Percentiles rank a stretch among this genome's conserved stretches.
Evolutionary conservation across 2,888 invertebrate genomes (phyloP).

Genomic region (Oasisia sp.): DNA sequence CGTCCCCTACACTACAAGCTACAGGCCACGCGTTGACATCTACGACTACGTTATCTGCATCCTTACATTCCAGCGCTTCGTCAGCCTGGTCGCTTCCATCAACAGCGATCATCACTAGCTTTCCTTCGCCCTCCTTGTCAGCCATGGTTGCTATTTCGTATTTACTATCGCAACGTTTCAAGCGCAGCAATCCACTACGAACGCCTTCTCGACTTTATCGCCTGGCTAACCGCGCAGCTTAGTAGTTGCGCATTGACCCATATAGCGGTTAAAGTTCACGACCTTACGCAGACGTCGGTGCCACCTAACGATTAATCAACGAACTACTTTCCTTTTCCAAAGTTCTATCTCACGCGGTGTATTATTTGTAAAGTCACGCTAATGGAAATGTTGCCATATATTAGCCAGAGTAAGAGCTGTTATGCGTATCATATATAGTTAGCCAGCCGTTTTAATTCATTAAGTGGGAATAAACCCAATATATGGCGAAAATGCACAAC

Average conservation of each 20-base stretch:
- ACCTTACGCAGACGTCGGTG: not conserved
- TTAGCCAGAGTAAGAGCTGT: too few species aligned
- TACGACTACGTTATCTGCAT: not conserved
- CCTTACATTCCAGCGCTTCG: slow-evolving; percentile 20
- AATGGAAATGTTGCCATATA: too few species aligned
- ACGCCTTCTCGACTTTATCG: slow-evolving; percentile 4
- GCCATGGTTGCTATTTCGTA: not conserved
- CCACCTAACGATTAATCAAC: not conserved
- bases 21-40: not conserved
- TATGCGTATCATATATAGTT: too few species aligned
- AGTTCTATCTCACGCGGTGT: too few species aligned
- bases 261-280: not conserved
- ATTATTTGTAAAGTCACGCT: too few species aligned
- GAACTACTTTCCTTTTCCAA: too few species aligned
- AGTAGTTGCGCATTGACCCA: not conserved
- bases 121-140: not conserved
- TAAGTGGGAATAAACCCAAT: too few species aligned
- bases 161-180: not conserved
- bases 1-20: too few species aligned
- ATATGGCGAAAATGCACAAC: too few species aligned
- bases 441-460: too few species aligned
- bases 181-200: not conserved
- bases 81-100: slow-evolving; percentile 26
- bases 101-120: slow-evolving; percentile 22
- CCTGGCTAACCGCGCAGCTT: not conserved